phyloP scores from a whole-genome alignment of 2,797 vertebrate species.

The Epinephelus coioides region DNA sequence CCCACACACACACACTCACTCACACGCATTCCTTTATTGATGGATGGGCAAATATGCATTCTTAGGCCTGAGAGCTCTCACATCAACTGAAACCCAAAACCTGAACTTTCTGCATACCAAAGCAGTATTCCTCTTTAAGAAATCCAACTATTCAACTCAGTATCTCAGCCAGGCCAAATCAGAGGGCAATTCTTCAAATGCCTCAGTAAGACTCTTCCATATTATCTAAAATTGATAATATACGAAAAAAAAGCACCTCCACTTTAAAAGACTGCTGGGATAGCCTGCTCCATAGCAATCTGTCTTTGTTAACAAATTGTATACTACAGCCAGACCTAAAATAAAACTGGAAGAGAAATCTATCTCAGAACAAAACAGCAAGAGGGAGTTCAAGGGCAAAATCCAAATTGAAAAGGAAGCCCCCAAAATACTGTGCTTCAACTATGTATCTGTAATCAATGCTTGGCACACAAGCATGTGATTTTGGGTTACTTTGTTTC shows the following conservation, averaged over 20 bases:
- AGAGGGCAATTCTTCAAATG: slow-evolving; percentile 67
- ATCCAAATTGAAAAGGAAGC: slow-evolving; percentile 67
- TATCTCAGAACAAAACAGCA: slow-evolving; percentile 63
- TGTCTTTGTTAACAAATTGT: slow-evolving; percentile 64
- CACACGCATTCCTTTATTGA: slow-evolving; percentile 80
- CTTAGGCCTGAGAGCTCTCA: slow-evolving; percentile 72
- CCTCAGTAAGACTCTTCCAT: slow-evolving; percentile 43
- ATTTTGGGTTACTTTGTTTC: slow-evolving; percentile 82
- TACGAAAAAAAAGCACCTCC: slow-evolving; percentile 51
- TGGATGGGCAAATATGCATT: slow-evolving; percentile 84
- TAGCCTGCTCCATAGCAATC: slow-evolving; percentile 39
- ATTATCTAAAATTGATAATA: slow-evolving; percentile 67
- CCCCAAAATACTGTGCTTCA: slow-evolving; percentile 66
- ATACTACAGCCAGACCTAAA: slow-evolving; percentile 42
- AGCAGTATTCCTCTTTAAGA: slow-evolving; percentile 71
- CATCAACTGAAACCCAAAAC: slow-evolving; percentile 84
- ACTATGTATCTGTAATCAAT: slow-evolving; percentile 80
- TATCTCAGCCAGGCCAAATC: slow-evolving; percentile 60
- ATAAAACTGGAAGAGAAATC: slow-evolving; percentile 56
- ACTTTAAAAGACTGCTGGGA: slow-evolving; percentile 41
- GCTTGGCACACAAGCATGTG: slow-evolving; percentile 75
- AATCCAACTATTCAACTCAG: slow-evolving; percentile 73
- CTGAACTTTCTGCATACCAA: slow-evolving; percentile 80
- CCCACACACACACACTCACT: slow-evolving; percentile 67
- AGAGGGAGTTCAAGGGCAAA: slow-evolving; percentile 49